These are phyloP conservation scores for Drosophila anomelani DNA, from an alignment of 2,888 invertebrate genomes.

Conservation along the genomic window DNA sequence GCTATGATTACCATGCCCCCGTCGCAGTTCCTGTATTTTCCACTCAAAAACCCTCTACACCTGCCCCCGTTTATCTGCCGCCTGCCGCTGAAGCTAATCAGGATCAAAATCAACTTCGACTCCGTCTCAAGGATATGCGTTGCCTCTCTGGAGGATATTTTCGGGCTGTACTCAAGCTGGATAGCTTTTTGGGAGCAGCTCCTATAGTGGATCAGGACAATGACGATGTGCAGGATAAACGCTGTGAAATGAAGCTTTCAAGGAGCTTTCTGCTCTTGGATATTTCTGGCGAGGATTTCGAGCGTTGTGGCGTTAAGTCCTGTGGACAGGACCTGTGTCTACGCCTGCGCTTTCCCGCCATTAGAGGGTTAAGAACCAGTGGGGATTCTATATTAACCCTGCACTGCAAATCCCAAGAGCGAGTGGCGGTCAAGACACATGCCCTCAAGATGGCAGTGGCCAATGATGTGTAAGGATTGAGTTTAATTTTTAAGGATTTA, in stretches of 20 bases:
- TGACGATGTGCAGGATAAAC: constrained; percentile 73
- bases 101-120: constrained; percentile 65
- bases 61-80: constrained; percentile 73
- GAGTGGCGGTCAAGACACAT: constrained; percentile 85
- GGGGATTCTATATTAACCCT: constrained; percentile 86
- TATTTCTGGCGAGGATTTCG: constrained; percentile 85
- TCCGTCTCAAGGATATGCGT: constrained; percentile 83
- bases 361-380: constrained; percentile 86
- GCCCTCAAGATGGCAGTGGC: constrained; percentile 84
- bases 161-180: constrained; percentile 83
- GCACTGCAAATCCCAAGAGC: constrained; percentile 86
- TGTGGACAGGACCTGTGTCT: constrained; percentile 86
- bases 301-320: constrained; percentile 85
- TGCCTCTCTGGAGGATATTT: constrained; percentile 83
- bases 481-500: neutral
- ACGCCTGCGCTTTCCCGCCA: constrained; percentile 86
- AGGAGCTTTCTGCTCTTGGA: constrained; percentile 83
- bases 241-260: constrained; percentile 79
- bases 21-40: constrained; percentile 21
- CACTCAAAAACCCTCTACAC: constrained; percentile 61
- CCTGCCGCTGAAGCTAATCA: constrained; percentile 27
- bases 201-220: constrained; percentile 84
- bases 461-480: constrained; percentile 82
- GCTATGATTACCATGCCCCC: constrained; percentile 79
- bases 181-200: constrained; percentile 80